Base-by-base conservation (phyloP, 2,113 vertebrate species). In the Chionomys nivalis region DNA sequence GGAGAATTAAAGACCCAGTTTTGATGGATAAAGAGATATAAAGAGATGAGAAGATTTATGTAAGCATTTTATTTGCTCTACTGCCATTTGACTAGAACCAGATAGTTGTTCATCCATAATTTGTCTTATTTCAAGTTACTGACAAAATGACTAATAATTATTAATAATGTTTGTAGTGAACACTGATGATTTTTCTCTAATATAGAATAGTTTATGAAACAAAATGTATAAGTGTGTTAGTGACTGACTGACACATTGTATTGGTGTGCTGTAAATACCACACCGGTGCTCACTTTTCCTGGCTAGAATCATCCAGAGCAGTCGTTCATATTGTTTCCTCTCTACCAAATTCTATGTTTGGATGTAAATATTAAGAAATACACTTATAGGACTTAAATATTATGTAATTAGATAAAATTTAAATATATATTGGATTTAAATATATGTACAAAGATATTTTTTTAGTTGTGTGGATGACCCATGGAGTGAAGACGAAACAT, bases 351-450 rank as follows among this genome's bases (percentile, higher is more conserved):
- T 93, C 81, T 86, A 72, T 16, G 14, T 28, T 89, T 65, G 70
- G 86, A 78, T 89, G 68, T 44, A 42, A 93, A 88, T 58, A 79
- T 78, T 79, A 76, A 39, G 16, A 17, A 42, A 63, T 83, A 42
- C 39, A 63, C 17, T 83, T 63, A 63, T 63, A 63, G 24, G 13
- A 42, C 23, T 83, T 61, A 65, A 65, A 44, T 63, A 24, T 42
- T 42, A 85, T 44, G 44, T 31, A 83, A 63, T 83, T 63, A 63
- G 63, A 28, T 83, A 83, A 42, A 65, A 83, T 78, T 78, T 36
- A 42, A 89, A 88, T 44, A 79, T 89, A 58, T 72, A 36, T 88
- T 58, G 55, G 77, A 87, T 89, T 83, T 44, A n/a, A 86, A 81
- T 61, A 90, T 7, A n/a, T 66, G 28, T 58, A 33, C 28, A 52